Evolutionary conservation across 2,113 vertebrate genomes (phyloP).

Genomic region (Glareola pratincola): DNA sequence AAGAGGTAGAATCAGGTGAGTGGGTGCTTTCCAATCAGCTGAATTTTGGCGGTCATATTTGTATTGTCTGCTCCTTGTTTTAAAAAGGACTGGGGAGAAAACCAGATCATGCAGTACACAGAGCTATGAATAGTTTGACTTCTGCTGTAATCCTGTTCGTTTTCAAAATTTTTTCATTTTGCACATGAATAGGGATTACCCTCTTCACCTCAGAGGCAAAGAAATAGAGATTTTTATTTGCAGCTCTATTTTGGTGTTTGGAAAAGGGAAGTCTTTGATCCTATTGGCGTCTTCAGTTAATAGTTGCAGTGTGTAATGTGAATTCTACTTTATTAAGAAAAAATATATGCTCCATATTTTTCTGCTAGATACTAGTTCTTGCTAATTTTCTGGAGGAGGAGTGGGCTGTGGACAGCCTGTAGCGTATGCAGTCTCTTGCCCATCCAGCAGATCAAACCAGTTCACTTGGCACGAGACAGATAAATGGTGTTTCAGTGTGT

Average conservation of each 20-base stretch:
- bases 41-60: neutral
- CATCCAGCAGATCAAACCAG: neutral
- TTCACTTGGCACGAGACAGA: neutral
- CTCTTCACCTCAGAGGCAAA: neutral
- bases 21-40: neutral
- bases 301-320: neutral
- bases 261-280: neutral
- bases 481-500: neutral
- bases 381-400: neutral
- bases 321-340: neutral
- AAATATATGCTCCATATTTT: neutral
- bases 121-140: neutral
- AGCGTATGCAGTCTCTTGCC: neutral
- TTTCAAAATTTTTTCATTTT: neutral
- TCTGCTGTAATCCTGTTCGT: neutral
- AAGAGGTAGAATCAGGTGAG: slow-evolving; percentile 78
- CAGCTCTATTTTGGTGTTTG: neutral
- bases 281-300: neutral
- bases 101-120: neutral
- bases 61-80: neutral
- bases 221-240: neutral
- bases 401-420: neutral
- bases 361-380: neutral
- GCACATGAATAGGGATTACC: neutral
- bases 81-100: neutral